A percentile compares a stretch with the other conserved stretches of the same genome.
These are phyloP conservation scores for Cephus cinctus DNA, from an alignment of 1,140 invertebrate genomes.

Conservation along the genomic window DNA sequence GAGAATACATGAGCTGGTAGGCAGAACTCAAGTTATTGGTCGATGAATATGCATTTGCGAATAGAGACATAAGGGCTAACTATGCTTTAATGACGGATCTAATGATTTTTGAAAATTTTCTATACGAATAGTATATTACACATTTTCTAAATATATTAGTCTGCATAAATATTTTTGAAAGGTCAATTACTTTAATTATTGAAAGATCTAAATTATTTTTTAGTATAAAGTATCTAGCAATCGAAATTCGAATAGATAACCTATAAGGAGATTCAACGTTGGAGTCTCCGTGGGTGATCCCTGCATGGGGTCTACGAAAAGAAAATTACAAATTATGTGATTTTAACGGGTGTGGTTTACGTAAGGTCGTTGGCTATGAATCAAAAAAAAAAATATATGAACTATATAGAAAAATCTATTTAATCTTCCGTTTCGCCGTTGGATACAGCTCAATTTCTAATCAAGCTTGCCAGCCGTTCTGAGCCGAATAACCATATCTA, in stretches of 20 bases:
- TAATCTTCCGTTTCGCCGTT: constrained; percentile 10
- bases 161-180: no score
- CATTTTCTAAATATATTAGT: no score
- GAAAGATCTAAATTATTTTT: no score
- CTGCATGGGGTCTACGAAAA: constrained; percentile 14
- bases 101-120: no score
- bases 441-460: constrained; percentile 5
- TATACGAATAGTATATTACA: no score
- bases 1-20: constrained; percentile 6
- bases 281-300: constrained; percentile 1
- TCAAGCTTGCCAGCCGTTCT: no score
- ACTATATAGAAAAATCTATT: not conserved
- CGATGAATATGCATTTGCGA: not conserved
- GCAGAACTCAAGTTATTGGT: not conserved
- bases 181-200: no score
- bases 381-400: not conserved
- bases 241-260: no score
- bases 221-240: no score
- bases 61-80: not conserved
- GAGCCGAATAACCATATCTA: no score
- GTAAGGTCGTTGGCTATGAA: constrained; percentile 1
- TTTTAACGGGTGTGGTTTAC: constrained; percentile 15
- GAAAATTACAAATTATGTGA: constrained; percentile 20
- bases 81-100: no score
- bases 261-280: not conserved